Percentiles rank a stretch among this genome's conserved stretches.
These are phyloP conservation scores for Eilema griseolum DNA, from an alignment of 2,888 invertebrate species.

Conservation along the genomic window DNA sequence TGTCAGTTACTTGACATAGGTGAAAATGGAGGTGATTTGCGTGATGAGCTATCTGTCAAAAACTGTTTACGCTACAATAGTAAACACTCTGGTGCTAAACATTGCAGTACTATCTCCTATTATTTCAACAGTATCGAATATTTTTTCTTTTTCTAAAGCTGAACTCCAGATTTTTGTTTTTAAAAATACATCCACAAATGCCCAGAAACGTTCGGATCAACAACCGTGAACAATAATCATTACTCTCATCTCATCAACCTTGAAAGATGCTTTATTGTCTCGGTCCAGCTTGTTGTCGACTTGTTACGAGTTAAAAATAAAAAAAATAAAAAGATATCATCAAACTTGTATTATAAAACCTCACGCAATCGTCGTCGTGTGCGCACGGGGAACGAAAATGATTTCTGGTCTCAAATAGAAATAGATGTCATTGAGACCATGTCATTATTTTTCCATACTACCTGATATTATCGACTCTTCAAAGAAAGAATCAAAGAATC, in stretches of 20 bases:
- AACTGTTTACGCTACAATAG: too few relatives aligned
- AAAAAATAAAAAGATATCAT: slow-evolving; percentile 78
- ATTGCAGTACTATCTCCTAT: too few relatives aligned
- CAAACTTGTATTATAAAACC: slow-evolving; percentile 79
- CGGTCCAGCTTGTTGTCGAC: slow-evolving; percentile 83
- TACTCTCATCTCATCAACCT: slow-evolving; percentile 81
- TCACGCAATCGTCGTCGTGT: slow-evolving; percentile 69
- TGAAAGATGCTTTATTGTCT: slow-evolving; percentile 83
- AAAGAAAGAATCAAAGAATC: too few relatives aligned
- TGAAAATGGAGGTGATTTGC: too few relatives aligned
- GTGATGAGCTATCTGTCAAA: too few relatives aligned
- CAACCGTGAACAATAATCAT: slow-evolving; percentile 84
- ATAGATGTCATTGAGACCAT: slow-evolving; percentile 34
- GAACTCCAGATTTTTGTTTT: slow-evolving; percentile 48
- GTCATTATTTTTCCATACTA: too few relatives aligned
- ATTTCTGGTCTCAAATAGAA: slow-evolving; percentile 62
- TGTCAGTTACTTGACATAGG: too few relatives aligned
- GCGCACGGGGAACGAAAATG: slow-evolving; percentile 65
- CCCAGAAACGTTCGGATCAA: slow-evolving; percentile 75
- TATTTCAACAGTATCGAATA: too few relatives aligned
- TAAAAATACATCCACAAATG: slow-evolving; percentile 65
- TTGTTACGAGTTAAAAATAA: slow-evolving; percentile 77
- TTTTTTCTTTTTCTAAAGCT: too few relatives aligned
- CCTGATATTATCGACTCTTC: too few relatives aligned
- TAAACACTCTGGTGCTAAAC: too few relatives aligned